Percentiles rank a stretch among this genome's conserved stretches.
These are phyloP conservation scores for Melanotaenia maccullochi DNA, from an alignment of 2,797 vertebrate species.

Conservation along the genomic window DNA sequence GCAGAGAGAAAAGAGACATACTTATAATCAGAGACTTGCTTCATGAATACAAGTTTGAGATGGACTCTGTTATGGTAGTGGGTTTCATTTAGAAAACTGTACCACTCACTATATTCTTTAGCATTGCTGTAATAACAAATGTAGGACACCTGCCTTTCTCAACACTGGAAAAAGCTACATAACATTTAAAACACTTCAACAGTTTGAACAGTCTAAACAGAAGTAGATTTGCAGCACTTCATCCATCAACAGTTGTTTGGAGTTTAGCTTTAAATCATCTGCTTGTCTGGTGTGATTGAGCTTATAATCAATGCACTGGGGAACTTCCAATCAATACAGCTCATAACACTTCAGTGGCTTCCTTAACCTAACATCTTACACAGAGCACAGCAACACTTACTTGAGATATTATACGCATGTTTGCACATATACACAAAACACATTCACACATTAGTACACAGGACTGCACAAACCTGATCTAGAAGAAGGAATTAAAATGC, in stretches of 20 bases:
- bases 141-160: background rate
- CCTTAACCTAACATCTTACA: constrained; percentile 63
- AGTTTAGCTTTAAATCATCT: constrained; percentile 62
- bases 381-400: constrained; percentile 22
- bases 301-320: constrained; percentile 71
- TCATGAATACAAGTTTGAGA: constrained; percentile 16
- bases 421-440: constrained; percentile 19
- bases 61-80: background rate
- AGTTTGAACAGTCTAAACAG: constrained; percentile 26
- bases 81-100: constrained; percentile 8
- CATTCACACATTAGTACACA: constrained; percentile 1
- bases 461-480: background rate
- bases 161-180: constrained; percentile 24
- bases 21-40: constrained; percentile 16
- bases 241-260: constrained; percentile 59
- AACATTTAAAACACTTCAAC: constrained; percentile 46
- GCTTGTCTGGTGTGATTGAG: constrained; percentile 64
- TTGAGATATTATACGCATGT: constrained; percentile 12
- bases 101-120: constrained; percentile 6
- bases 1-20: constrained; percentile 61
- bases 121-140: constrained; percentile 22
- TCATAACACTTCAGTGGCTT: constrained; percentile 71
- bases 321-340: constrained; percentile 72
- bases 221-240: constrained; percentile 39
- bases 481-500: background rate